Evolutionary conservation across 37 sponge, comb jelly and placozoan genomes (phyloP).

Genomic region (Amphimedon queenslandica): DNA sequence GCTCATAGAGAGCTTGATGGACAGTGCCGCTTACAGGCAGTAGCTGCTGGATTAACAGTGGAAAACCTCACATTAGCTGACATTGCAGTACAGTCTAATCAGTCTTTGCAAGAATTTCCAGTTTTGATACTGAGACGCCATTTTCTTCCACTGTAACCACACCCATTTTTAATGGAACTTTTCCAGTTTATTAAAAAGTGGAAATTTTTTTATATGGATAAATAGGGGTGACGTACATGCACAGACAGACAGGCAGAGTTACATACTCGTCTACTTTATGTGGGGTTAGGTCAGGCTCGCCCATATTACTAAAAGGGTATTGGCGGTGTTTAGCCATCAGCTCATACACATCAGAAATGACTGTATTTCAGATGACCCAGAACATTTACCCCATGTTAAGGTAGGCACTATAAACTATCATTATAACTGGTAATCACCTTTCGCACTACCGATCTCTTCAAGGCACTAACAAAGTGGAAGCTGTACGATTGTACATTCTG

Average conservation of each 20-base stretch:
- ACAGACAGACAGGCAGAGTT: no score
- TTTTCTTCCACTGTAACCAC: no score
- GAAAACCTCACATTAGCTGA: conserved; percentile 11
- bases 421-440: conserved; percentile 42
- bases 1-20: conserved; percentile 19
- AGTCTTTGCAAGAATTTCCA: no score
- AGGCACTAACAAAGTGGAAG: conserved; percentile 53
- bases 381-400: conserved; percentile 34
- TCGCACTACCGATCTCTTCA: conserved; percentile 46
- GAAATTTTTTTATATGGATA: no score
- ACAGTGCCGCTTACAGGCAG: conserved; percentile 12
- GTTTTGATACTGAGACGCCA: no score
- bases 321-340: neutral
- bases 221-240: no score
- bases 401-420: conserved; percentile 53
- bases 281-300: no score
- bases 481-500: conserved; percentile 42
- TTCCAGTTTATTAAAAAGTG: no score
- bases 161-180: no score
- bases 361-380: conserved; percentile 43
- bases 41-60: neutral
- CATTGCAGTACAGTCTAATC: neutral
- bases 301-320: neutral
- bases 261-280: no score
- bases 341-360: conserved; percentile 34